Conservation (phyloP, 2,113 vertebrate genomes). For the Toxotes jaculatrix region DNA sequence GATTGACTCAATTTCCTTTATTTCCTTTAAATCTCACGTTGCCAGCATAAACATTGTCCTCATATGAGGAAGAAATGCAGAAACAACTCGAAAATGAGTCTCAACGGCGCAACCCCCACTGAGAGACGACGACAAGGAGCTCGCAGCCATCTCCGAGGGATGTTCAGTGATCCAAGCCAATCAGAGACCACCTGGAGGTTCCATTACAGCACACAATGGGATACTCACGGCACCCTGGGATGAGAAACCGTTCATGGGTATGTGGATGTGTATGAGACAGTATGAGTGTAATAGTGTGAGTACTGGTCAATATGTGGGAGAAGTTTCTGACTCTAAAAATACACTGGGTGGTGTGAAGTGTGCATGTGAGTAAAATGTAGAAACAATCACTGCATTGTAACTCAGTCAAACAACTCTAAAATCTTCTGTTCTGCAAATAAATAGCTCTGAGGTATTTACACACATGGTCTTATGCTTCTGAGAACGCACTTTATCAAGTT, state of each 20-base stretch:
- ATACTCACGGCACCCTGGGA: conserved; percentile 46
- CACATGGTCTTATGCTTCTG: neutral
- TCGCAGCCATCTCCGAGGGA: conserved; percentile 56
- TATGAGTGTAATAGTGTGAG: conserved; percentile 19
- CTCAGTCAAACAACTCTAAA: conserved; percentile 22
- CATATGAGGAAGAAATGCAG: conserved; percentile 33
- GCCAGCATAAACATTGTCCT: conserved; percentile 39
- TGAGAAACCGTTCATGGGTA: conserved; percentile 48
- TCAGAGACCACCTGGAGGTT: conserved; percentile 76
- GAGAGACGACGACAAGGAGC: conserved; percentile 51
- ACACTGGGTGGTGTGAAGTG: conserved; percentile 32
- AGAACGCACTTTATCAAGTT: conserved; percentile 6
- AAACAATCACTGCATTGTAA: conserved; percentile 16
- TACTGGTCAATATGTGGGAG: conserved; percentile 42
- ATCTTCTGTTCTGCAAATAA: conserved; percentile 43
- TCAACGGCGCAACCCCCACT: conserved; percentile 37
- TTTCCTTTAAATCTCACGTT: conserved; percentile 51
- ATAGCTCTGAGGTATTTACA: conserved; percentile 20
- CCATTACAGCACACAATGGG: conserved; percentile 76
- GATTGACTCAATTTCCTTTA: conserved; percentile 55
- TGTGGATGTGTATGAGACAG: conserved; percentile 31
- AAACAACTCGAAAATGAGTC: conserved; percentile 56
- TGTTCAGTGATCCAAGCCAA: conserved; percentile 67
- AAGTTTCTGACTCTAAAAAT: conserved; percentile 42
- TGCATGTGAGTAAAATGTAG: conserved; percentile 2